These are phyloP conservation scores for Leptonema lineaticorne DNA, from an alignment of 1,140 invertebrate species.

Conservation along the genomic window DNA sequence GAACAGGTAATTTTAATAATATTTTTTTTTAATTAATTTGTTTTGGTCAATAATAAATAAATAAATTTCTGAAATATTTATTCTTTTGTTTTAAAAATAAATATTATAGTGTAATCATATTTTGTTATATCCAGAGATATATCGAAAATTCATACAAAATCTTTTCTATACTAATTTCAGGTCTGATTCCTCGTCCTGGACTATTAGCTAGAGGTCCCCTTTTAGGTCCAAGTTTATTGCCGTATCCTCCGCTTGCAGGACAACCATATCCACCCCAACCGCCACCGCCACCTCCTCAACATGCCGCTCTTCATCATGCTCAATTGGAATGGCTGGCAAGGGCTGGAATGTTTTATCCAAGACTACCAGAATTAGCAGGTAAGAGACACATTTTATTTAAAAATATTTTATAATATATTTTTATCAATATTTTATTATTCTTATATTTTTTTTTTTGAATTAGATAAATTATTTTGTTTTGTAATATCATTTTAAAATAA, in stretches of 20 bases:
- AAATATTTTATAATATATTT: no score
- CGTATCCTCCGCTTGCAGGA: slow-evolving; percentile 12
- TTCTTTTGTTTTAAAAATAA: not conserved
- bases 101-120: not conserved
- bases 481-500: no score
- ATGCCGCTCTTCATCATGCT: slow-evolving; percentile 67
- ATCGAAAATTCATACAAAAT: not conserved
- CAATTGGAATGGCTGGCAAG: slow-evolving; percentile 82
- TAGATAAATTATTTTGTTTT: no score
- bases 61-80: not conserved
- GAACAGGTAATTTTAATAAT: slow-evolving; percentile 47
- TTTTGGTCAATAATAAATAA: not conserved
- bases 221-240: slow-evolving; percentile 32
- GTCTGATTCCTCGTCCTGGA: slow-evolving; percentile 53
- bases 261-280: slow-evolving; percentile 51
- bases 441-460: no score
- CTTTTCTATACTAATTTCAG: slow-evolving; percentile 40
- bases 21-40: not conserved
- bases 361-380: slow-evolving; percentile 71
- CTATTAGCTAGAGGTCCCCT: slow-evolving; percentile 50
- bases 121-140: not conserved
- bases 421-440: no score
- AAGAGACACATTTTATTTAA: slow-evolving; percentile 31
- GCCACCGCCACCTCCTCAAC: slow-evolving; percentile 48
- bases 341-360: slow-evolving; percentile 81